Evolutionary conservation across 2,888 invertebrate genomes (phyloP), one percentile per base, ranked within the genome.

Genomic region (Scaptomyza flava): DNA sequence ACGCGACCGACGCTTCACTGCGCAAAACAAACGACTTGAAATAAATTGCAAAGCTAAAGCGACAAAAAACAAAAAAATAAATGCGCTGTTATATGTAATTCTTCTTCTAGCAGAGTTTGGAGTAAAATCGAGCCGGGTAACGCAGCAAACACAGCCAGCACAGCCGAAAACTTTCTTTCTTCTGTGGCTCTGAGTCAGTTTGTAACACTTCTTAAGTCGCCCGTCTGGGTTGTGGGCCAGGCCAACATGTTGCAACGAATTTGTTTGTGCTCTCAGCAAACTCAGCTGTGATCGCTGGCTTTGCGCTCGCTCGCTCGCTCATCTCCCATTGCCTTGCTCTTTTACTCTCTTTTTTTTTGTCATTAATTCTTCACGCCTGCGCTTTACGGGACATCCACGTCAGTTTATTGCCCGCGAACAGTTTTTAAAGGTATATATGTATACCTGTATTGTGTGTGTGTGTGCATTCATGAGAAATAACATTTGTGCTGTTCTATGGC

Each of bases 121-220:
- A 30, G 27, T 36, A 23, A 41, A 42, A 41, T 12, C 3, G n/a
- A 27, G 43, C 30, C 50, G 54, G 67, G 67, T 47, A 57, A 51
- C 27, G 27, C 59, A 53, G 47, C 59, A 54, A 58, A 60, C 76
- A 87, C 91, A 87, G 90, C 91, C 85, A 83, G 82, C 87, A 79
- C 81, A 79, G 81, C 73, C 86, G 90, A 89, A 88, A 90, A 91
- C 90, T 91, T 91, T 91, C 91, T 91, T 89, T 89, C 89, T 90
- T 91, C 89, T 91, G 91, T 74, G 81, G 68, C 68, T 63, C 75
- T 59, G 60, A 64, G 80, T 76, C 79, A 77, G 81, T 76, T 73
- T 86, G 84, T 85, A 87, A 88, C 89, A 89, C 90, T 90, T 91
- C 91, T 91, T 91, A 89, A 90, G 87, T 88, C 72, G 76, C 85